These are phyloP conservation scores for Cephus nigrinus DNA, from an alignment of 2,888 invertebrate species.

Conservation along the genomic window DNA sequence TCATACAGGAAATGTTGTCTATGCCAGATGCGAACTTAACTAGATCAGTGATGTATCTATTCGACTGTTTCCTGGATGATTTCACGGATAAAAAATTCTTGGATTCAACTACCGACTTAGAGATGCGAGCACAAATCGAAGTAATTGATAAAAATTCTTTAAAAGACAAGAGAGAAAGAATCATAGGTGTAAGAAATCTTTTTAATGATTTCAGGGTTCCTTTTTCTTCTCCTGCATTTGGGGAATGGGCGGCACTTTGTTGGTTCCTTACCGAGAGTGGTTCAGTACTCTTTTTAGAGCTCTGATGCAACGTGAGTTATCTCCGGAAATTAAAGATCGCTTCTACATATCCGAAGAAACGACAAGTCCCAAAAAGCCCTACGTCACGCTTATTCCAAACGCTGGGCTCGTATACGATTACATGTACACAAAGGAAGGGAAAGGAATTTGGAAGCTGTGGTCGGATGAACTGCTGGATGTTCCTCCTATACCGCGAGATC, in stretches of 20 bases:
- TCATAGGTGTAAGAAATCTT: background rate
- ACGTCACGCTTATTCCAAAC: conserved; percentile 84
- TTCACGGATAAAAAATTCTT: conserved; percentile 81
- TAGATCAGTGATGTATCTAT: conserved; percentile 83
- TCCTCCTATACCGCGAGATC: conserved; percentile 85
- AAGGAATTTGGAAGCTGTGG: conserved; percentile 94
- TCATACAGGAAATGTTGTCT: conserved; percentile 82
- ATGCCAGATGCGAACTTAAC: conserved; percentile 88
- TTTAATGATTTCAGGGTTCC: conserved; percentile 73
- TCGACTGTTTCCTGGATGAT: conserved; percentile 90
- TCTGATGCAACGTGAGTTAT: conserved; percentile 83
- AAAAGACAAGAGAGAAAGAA: background rate
- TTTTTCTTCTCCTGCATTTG: conserved; percentile 94
- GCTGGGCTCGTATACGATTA: conserved; percentile 89
- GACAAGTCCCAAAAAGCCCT: conserved; percentile 73
- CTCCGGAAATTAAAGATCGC: conserved; percentile 71
- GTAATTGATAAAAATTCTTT: conserved; percentile 57
- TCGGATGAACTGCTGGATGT: conserved; percentile 81
- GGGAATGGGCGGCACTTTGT: conserved; percentile 88
- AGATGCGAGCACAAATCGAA: conserved; percentile 87
- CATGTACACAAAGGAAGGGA: conserved; percentile 89
- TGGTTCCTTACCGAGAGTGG: conserved; percentile 77
- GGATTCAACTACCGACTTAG: conserved; percentile 79
- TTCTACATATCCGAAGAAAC: conserved; percentile 70
- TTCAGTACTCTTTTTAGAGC: conserved; percentile 81